These are phyloP conservation scores for Benthosema pterotum DNA, from an alignment of 2,797 vertebrate genomes.

Conservation along the genomic window DNA sequence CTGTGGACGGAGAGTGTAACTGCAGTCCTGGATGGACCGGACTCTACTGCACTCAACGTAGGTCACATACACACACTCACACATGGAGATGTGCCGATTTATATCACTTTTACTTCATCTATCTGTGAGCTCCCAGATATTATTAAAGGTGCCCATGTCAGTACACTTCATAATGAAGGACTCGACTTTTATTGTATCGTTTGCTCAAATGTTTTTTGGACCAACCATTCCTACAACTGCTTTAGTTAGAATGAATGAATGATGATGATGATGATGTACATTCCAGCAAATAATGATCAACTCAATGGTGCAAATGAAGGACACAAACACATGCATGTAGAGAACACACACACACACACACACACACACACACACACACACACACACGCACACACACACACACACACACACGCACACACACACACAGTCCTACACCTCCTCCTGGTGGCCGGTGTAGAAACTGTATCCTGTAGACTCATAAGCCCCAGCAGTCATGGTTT, in stretches of 20 bases:
- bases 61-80: conserved; percentile 13
- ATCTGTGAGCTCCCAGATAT: too few relatives aligned
- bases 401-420: not conserved
- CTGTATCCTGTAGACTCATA: not conserved
- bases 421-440: conserved; percentile 22
- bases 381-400: not conserved
- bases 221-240: too few relatives aligned
- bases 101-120: too few relatives aligned
- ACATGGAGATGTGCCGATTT: too few relatives aligned
- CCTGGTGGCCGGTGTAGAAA: conserved; percentile 41
- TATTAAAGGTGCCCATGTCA: too few relatives aligned
- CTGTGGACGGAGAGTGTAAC: conserved; percentile 85
- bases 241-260: too few relatives aligned
- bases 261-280: too few relatives aligned
- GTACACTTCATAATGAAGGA: too few relatives aligned
- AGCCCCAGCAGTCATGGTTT: not conserved
- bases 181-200: too few relatives aligned
- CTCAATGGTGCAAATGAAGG: too few relatives aligned
- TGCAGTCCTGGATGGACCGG: conserved; percentile 90
- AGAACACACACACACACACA: conserved; percentile 31
- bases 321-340: conserved; percentile 20
- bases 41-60: conserved; percentile 88
- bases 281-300: too few relatives aligned
- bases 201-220: too few relatives aligned
- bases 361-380: conserved; percentile 14